Conservation (phyloP, 2,888 invertebrate species). For the Microplitis deprimator region DNA sequence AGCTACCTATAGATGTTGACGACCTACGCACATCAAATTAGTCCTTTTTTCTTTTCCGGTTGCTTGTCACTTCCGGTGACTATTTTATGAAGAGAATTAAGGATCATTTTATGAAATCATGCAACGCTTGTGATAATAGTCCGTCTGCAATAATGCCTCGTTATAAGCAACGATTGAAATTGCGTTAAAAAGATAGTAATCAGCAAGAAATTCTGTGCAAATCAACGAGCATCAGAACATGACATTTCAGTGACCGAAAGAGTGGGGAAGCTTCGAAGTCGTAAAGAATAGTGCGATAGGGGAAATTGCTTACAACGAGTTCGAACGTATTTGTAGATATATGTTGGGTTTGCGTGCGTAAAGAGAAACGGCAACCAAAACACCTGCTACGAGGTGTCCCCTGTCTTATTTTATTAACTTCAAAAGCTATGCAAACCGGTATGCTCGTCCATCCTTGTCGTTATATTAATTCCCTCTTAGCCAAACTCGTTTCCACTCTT, state of each 20-base stretch:
- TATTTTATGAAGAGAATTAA: not conserved
- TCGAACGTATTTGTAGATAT: slow-evolving; percentile 14
- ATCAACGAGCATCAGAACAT: too few relatives aligned
- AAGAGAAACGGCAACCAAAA: not conserved
- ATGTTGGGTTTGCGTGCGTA: not conserved
- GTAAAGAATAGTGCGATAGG: too few relatives aligned
- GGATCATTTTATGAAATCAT: not conserved
- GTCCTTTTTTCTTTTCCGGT: not conserved
- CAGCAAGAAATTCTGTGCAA: too few relatives aligned
- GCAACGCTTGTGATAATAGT: not conserved
- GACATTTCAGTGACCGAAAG: too few relatives aligned
- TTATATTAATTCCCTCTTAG: slow-evolving; percentile 37
- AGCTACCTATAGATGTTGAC: not conserved
- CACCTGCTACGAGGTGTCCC: not conserved
- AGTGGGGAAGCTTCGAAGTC: too few relatives aligned
- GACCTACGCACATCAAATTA: not conserved
- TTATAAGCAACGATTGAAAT: too few relatives aligned
- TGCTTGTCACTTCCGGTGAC: not conserved
- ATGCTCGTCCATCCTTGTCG: slow-evolving; percentile 28
- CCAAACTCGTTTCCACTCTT: slow-evolving; percentile 48
- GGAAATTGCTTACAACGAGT: not conserved
- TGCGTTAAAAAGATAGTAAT: too few relatives aligned
- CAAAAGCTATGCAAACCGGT: slow-evolving; percentile 18
- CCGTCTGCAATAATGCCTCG: slow-evolving; percentile 10
- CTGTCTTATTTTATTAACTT: slow-evolving; percentile 8